A percentile compares a stretch with the other conserved stretches of the same genome.
These are phyloP conservation scores for Megaceryle maxima DNA, from an alignment of 2,113 vertebrate genomes.

Conservation along the genomic window DNA sequence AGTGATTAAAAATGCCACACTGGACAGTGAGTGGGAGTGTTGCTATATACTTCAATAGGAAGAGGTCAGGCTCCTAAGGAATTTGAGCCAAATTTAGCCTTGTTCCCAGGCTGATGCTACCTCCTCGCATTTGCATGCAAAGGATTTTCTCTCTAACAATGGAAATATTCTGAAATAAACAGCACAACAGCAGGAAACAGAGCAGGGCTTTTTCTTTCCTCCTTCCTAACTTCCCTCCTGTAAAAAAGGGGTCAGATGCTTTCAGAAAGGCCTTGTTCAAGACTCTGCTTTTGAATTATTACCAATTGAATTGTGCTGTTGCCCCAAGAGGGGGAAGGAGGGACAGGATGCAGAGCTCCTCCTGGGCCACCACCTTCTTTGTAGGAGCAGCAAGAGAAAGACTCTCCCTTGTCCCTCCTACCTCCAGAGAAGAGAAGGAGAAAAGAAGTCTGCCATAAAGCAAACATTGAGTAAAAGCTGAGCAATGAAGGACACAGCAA, in stretches of 20 bases:
- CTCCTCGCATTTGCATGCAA: background rate
- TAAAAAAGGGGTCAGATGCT: background rate
- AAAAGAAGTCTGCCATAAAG: background rate
- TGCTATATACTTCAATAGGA: background rate
- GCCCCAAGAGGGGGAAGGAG: background rate
- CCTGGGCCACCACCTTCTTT: background rate
- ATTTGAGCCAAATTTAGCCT: background rate
- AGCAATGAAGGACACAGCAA: background rate
- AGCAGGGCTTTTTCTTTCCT: background rate
- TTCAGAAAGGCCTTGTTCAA: background rate
- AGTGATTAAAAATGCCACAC: fast-evolving
- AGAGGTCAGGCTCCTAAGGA: background rate
- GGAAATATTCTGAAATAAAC: conserved; percentile 21
- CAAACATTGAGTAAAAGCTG: background rate
- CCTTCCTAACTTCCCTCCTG: background rate
- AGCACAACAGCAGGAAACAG: background rate
- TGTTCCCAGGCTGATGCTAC: background rate
- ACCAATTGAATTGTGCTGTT: background rate
- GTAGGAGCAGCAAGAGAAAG: background rate
- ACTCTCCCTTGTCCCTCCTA: background rate
- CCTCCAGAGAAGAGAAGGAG: background rate
- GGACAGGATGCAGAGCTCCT: background rate
- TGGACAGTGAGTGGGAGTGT: background rate
- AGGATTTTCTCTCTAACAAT: background rate
- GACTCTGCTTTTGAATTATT: background rate